Evolutionary conservation across 2,888 invertebrate species (phyloP), one percentile per base, ranked within the genome.

Genomic region (Eulithis testata): DNA sequence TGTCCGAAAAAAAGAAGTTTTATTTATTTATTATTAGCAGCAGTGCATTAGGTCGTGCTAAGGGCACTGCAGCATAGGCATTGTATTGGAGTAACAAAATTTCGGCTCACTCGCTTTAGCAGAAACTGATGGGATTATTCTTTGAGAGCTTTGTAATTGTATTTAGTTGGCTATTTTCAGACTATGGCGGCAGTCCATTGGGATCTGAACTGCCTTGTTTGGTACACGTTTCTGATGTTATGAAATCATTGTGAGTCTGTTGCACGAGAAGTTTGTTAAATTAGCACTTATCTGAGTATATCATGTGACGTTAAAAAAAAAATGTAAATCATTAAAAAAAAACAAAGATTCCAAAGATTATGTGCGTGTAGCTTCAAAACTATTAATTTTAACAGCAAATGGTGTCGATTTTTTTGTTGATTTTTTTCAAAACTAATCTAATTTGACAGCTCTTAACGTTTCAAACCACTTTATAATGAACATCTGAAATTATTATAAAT

Each of bases 61-160:
- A 3, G 21, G n/a, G 51, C 51, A 51, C 51, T 51, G 11, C 27
- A 50, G 31, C 27, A 51, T 36, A 21, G 36, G 51, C 31, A 51
- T 51, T 51, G 51, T 51, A 51, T 31, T 7, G 31, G 31, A 31
- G 55, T 44, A 55, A 55, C 55, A n/a, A 27, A 44, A 44, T 55
- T 55, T 55, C 21, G 11, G 45, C 45, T 44, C 52, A 43, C 60
- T 49, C 49, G 49, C 49, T 49, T 49, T 49, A 49, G 49, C 21
- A 21, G n/a, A 27, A 40, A 14, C 40, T 11, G 50, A 65, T 61
- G 49, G 40, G 40, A 55, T 66, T 66, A 62, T 66, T 66, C 59
- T 51, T 62, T 59, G 55, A 66, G 62, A 66, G 62, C 62, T 55
- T 57, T 47, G 55, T 50, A 51, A 66, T 55, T 21, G 58, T 58